Conservation (phyloP, 2,888 invertebrate species). For the Chalcosyrphus nemorum region DNA sequence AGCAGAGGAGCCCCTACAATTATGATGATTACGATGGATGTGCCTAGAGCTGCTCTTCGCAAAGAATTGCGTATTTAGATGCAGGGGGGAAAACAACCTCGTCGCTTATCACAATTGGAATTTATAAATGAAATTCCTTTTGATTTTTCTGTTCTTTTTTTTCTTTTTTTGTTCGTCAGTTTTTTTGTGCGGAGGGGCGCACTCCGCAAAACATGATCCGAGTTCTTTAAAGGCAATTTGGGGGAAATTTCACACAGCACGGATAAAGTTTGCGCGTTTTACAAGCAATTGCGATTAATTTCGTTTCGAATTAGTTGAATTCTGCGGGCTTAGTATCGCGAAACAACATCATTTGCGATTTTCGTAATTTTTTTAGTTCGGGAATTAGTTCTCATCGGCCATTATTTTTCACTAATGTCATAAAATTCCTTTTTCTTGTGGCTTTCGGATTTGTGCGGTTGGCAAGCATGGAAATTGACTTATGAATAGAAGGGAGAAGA, state of each 20-base stretch:
- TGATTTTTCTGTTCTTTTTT: background rate
- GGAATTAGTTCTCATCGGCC: constrained; percentile 64
- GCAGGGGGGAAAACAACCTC: background rate
- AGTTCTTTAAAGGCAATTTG: background rate
- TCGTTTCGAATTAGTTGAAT: constrained; percentile 38
- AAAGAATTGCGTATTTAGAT: background rate
- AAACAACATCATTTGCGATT: constrained; percentile 69
- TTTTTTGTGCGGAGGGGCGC: constrained; percentile 14
- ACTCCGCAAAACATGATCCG: constrained; percentile 48
- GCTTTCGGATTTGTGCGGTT: constrained; percentile 15
- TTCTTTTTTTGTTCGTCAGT: constrained; percentile 1
- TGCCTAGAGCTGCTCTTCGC: background rate
- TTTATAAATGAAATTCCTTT: constrained; percentile 17
- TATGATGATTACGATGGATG: no score
- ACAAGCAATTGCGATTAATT: constrained; percentile 34
- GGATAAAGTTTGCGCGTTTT: constrained; percentile 28
- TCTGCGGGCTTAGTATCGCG: constrained; percentile 52
- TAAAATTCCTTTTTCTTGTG: constrained; percentile 54
- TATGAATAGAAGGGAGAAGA: background rate
- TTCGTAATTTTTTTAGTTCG: constrained; percentile 38
- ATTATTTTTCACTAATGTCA: constrained; percentile 72
- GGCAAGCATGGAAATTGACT: constrained; percentile 50
- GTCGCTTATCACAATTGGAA: constrained; percentile 26
- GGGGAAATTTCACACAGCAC: background rate
- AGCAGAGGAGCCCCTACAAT: background rate